These are phyloP conservation scores for Ceratina calcarata DNA, from an alignment of 1,140 invertebrate species.

Conservation along the genomic window DNA sequence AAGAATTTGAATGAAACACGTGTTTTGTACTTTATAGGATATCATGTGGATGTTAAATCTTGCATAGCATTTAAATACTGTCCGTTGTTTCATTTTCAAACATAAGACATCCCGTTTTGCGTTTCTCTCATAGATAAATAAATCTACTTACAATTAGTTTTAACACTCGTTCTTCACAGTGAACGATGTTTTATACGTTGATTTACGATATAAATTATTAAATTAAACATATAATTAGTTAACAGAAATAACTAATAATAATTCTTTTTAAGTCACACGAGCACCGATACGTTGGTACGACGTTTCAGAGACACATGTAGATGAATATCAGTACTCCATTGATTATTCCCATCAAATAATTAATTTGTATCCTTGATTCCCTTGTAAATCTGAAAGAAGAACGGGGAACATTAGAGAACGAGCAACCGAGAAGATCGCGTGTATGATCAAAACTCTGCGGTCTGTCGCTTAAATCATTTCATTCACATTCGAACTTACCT, in stretches of 20 bases:
- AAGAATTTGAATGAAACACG: not conserved
- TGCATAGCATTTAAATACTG: conserved; percentile 1
- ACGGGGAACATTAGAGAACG: not conserved
- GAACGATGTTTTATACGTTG: not conserved
- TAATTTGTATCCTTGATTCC: conserved; percentile 59
- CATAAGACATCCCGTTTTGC: not conserved
- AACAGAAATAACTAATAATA: not conserved
- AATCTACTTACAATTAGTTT: not conserved
- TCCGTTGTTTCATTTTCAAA: not conserved
- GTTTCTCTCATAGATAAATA: not conserved
- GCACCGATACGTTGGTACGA: not conserved
- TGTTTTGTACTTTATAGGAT: conserved; percentile 18
- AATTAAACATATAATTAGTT: conserved; percentile 5
- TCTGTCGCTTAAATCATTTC: not conserved
- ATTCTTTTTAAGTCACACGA: not conserved
- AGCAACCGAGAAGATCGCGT: not conserved
- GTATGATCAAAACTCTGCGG: not conserved
- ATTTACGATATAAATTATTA: not conserved
- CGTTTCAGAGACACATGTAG: conserved; percentile 67
- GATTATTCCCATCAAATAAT: conserved; percentile 69
- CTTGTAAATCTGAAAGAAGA: conserved; percentile 57
- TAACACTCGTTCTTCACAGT: too few species aligned
- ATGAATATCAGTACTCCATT: conserved; percentile 68
- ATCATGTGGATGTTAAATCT: not conserved
- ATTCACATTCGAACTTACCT: conserved; percentile 54